Base-by-base conservation (phyloP, 2,888 invertebrate genomes). In the Nemoura dubitans region DNA sequence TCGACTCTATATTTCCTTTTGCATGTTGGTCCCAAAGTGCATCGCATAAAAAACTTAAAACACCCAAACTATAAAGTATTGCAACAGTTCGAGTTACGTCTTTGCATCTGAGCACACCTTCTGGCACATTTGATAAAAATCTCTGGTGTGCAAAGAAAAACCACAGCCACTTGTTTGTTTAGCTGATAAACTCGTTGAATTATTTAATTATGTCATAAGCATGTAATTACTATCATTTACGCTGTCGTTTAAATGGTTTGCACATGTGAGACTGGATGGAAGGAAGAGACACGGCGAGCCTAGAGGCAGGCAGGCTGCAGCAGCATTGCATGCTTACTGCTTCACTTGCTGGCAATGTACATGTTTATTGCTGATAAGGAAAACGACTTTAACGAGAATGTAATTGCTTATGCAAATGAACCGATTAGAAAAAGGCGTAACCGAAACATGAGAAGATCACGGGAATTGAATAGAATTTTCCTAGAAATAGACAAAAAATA, bases 141-240 rank as follows among this genome's bases (percentile, higher is more conserved):
- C 59, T 59, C 21, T 21, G 59, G 59, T 59, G 59, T 21, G 59
- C 59, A 10, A 59, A 59, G 59, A 59, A 59, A 3, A 59, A 59
- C 59, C 59, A 59, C 59, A 59, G 59, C 59, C 59, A 59, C 59
- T 59, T 59, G 59, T 59, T 59, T 59, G 59, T 59, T 59, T 59
- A 59, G 59, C 59, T 59, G 59, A 59, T 59, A 59, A 59, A 59
- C 59, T 59, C 59, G 59, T 59, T 59, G 59, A 59, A 59, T 59
- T 59, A 59, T 59, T 59, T 59, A 59, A 59, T 59, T 59, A 59
- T 59, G 59, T 59, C 59, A 59, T 59, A 59, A 59, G 59, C 59
- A 59, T 59, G 59, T 59, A 59, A 59, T 59, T 59, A 59, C 59
- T 59, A 59, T 59, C 59, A 59, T 59, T 59, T 59, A 59, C 59